Base-by-base conservation (phyloP, 2,113 vertebrate species). In the Strigops habroptila region DNA sequence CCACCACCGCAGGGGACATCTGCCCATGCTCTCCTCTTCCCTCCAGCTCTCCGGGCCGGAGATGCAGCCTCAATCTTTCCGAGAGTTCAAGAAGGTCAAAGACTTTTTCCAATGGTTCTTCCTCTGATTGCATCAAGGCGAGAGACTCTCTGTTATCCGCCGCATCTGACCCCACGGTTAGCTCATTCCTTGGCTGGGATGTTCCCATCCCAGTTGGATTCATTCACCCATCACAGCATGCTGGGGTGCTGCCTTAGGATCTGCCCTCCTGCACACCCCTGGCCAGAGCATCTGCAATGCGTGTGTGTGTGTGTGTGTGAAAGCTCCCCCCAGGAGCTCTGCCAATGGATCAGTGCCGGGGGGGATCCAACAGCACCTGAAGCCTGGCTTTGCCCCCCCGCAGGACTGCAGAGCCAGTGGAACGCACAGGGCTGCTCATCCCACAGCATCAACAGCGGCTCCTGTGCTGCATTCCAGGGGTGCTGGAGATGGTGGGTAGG, bases 261-360 rank as follows among this genome's bases (percentile, higher is more conserved):
- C 73, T 83, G 41, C 46, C 51, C 78, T 75, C 51, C 25, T 35
- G 91, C 90, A 63, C n/a, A 22, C 1, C 30, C 35, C 51, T 0
- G 2, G 22, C 8, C 4, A 4, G 44, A 51, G 24, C 48, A 70
- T 35, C 52, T 7, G 5, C 41, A 19, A 35, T 35, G 16, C 33
- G 33, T 35, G 9, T 39, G 43, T 2, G 16, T 35, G 33, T 35
- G 9, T 39, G 43, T 2, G 62, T 9, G 44, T 5, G 43, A 37
- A 62, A 57, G 37, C 4, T 22, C 5, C 64, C 23, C 28, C 30
- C 0, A 0, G 15, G 1, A 2, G 15, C 35, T 12, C 24, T 82
- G 31, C 30, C n/a, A 30, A 25, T 0, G 0, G 13, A 6, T 4
- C 67, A 10, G 27, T 30, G 41, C 48, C 0, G 2, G 48, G 31